Evolutionary conservation across 2,888 invertebrate species (phyloP).

Genomic region (Rhagium mordax): DNA sequence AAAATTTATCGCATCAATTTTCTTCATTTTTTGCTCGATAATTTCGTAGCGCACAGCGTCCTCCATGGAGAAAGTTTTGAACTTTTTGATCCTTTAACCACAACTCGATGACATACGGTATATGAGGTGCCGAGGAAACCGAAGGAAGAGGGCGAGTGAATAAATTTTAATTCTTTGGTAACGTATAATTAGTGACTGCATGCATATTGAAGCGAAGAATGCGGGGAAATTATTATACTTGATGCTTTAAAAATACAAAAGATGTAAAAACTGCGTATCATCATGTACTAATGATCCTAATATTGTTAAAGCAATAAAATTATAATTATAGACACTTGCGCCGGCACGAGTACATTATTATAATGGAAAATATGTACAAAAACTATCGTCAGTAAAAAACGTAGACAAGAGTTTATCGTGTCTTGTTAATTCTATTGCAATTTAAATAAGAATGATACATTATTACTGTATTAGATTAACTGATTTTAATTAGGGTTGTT

Average conservation of each 20-base stretch:
- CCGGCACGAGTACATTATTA: constrained; percentile 44
- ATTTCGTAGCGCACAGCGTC: too few relatives aligned
- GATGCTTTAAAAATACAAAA: constrained; percentile 46
- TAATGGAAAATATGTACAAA: constrained; percentile 19
- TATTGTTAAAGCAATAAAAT: constrained; percentile 51
- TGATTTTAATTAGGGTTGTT: too few relatives aligned
- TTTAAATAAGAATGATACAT: too few relatives aligned
- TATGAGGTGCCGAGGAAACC: too few relatives aligned
- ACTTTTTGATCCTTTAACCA: too few relatives aligned
- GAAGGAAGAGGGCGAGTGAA: constrained; percentile 32
- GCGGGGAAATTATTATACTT: constrained; percentile 44
- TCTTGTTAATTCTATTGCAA: not conserved
- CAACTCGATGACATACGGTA: too few relatives aligned
- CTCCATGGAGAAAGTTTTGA: too few relatives aligned
- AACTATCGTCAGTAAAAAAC: not conserved
- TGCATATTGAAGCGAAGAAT: constrained; percentile 44
- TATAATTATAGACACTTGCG: constrained; percentile 49
- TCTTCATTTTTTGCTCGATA: too few relatives aligned
- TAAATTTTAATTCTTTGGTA: constrained; percentile 40
- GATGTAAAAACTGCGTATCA: constrained; percentile 48
- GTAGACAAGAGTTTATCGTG: not conserved
- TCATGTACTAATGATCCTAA: constrained; percentile 49
- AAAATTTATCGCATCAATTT: too few relatives aligned
- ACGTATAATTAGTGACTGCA: constrained; percentile 46
- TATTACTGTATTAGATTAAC: too few relatives aligned